Percentiles rank a stretch among this genome's conserved stretches.
Evolutionary conservation across 2,888 invertebrate species (phyloP).

Genomic region (Chalcosyrphus nemorum): DNA sequence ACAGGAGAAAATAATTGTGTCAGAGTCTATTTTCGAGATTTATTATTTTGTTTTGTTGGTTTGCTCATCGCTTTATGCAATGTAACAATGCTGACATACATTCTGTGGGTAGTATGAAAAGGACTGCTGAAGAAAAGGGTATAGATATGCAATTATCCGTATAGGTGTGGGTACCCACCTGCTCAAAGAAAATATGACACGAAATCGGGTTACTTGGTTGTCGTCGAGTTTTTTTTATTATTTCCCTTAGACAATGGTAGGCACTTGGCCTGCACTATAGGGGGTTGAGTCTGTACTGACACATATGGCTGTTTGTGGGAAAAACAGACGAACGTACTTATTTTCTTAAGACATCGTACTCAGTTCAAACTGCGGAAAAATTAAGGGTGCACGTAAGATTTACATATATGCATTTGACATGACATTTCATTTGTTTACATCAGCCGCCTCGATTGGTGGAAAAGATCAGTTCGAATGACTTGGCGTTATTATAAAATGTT

Average conservation of each 20-base stretch:
- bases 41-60: not conserved
- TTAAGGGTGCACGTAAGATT: too few relatives aligned
- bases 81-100: slow-evolving; percentile 31
- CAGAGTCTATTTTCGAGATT: slow-evolving; percentile 38
- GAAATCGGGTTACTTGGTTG: slow-evolving; percentile 20
- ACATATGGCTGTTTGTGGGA: not conserved
- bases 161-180: not conserved
- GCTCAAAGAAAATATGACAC: not conserved
- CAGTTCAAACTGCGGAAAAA: too few relatives aligned
- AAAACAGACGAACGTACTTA: not conserved
- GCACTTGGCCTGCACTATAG: not conserved
- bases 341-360: too few relatives aligned
- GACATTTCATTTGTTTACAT: not conserved
- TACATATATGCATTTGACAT: not conserved
- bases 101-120: slow-evolving; percentile 27
- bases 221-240: too few relatives aligned
- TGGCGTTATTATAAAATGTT: too few relatives aligned
- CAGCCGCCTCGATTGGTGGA: too few relatives aligned
- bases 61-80: slow-evolving; percentile 15
- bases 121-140: slow-evolving; percentile 1
- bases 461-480: too few relatives aligned
- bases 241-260: not conserved
- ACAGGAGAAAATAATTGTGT: slow-evolving; percentile 30
- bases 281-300: not conserved
- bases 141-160: not conserved